Percentiles rank a stretch among this genome's conserved stretches.
These are phyloP conservation scores for Pterois miles DNA, from an alignment of 2,797 vertebrate genomes.

Conservation along the genomic window DNA sequence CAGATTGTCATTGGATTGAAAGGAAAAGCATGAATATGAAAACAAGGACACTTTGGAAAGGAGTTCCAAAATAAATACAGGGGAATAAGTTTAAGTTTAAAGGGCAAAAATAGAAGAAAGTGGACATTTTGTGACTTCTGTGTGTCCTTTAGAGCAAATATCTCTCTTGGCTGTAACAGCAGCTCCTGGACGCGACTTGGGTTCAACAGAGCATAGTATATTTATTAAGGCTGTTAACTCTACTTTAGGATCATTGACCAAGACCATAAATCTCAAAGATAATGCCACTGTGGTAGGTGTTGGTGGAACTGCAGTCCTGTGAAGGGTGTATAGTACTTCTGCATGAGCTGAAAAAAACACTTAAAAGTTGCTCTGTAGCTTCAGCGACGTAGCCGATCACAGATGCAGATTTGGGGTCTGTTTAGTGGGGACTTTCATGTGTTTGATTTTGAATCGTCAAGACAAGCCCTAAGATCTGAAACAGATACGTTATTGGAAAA, in stretches of 20 bases:
- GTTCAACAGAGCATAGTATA: slow-evolving; percentile 37
- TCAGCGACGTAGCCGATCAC: neutral
- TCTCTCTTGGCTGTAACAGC: slow-evolving; percentile 24
- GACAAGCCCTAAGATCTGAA: neutral
- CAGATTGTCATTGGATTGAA: slow-evolving; percentile 63
- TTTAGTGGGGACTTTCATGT: neutral
- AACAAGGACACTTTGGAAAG: slow-evolving; percentile 53
- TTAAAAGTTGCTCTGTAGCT: neutral
- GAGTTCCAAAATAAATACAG: slow-evolving; percentile 35
- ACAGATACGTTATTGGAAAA: neutral
- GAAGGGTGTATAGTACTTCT: neutral
- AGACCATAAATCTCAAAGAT: slow-evolving; percentile 50
- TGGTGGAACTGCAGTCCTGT: slow-evolving; percentile 7
- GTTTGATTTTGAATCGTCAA: neutral
- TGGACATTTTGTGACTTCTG: slow-evolving; percentile 45
- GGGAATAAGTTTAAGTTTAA: slow-evolving; percentile 42
- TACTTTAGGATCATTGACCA: slow-evolving; percentile 43
- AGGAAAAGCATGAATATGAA: slow-evolving; percentile 58
- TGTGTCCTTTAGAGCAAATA: slow-evolving; percentile 41
- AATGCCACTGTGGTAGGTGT: slow-evolving; percentile 9
- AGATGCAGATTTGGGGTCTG: neutral
- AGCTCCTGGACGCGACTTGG: slow-evolving; percentile 8
- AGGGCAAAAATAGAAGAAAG: slow-evolving; percentile 30
- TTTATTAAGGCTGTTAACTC: slow-evolving; percentile 54
- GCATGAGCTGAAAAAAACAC: neutral